These are phyloP conservation scores for Drosophila kuntzei DNA, from an alignment of 2,888 invertebrate genomes.

Conservation along the genomic window DNA sequence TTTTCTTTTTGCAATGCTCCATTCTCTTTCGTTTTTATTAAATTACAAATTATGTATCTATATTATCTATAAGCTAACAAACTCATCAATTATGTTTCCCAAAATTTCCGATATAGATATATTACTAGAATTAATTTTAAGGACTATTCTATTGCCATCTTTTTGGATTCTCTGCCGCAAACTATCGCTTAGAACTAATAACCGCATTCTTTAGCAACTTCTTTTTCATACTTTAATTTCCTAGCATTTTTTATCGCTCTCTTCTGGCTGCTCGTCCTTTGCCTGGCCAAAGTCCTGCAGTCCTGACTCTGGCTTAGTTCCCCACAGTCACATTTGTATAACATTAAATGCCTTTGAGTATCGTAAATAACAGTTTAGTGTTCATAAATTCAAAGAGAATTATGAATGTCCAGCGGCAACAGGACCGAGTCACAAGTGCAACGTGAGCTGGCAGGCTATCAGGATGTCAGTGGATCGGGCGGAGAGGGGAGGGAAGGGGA, in stretches of 20 bases:
- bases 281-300: constrained; percentile 7
- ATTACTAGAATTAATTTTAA: neutral
- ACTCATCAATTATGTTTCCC: too few relatives aligned
- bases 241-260: constrained; percentile 44
- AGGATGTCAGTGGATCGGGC: neutral
- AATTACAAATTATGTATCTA: too few relatives aligned
- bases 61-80: too few relatives aligned
- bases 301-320: constrained; percentile 33
- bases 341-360: constrained; percentile 81
- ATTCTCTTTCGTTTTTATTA: too few relatives aligned
- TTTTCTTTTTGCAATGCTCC: too few relatives aligned
- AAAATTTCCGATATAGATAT: neutral
- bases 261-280: constrained; percentile 15
- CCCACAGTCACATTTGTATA: constrained; percentile 75
- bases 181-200: constrained; percentile 34
- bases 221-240: constrained; percentile 47
- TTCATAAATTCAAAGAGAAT: constrained; percentile 83
- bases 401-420: constrained; percentile 77
- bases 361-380: constrained; percentile 84
- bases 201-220: constrained; percentile 21
- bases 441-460: constrained; percentile 33
- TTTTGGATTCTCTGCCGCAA: neutral
- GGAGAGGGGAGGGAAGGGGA: neutral
- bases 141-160: too few relatives aligned
- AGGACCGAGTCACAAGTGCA: constrained; percentile 45